A percentile compares a stretch with the other conserved stretches of the same genome.
phyloP scores from a whole-genome alignment of 2,113 vertebrate species.

The Sciurus niger region DNA sequence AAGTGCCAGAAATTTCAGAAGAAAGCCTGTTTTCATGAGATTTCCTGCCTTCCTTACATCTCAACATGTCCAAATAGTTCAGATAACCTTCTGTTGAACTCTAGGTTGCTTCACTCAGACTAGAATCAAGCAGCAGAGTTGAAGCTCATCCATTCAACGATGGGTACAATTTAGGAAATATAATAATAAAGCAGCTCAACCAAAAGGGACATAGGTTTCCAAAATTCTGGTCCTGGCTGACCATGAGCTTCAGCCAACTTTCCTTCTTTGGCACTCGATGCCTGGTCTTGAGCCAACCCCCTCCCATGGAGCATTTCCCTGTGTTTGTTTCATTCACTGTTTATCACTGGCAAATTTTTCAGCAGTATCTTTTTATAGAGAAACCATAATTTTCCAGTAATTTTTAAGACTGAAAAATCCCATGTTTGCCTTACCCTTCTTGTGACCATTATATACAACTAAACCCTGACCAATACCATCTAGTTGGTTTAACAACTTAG shows the following conservation, averaged over 20 bases:
- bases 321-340: neutral
- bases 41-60: slow-evolving; percentile 82
- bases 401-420: slow-evolving; percentile 23
- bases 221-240: neutral
- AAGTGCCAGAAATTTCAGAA: slow-evolving; percentile 83
- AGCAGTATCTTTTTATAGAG: neutral
- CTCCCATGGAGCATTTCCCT: neutral
- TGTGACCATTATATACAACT: neutral
- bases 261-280: neutral
- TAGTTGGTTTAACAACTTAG: neutral
- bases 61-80: slow-evolving; percentile 72
- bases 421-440: neutral
- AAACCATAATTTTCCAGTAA: neutral
- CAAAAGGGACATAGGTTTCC: neutral
- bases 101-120: slow-evolving; percentile 21
- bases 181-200: neutral
- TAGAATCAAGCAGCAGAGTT: slow-evolving; percentile 19
- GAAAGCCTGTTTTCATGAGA: slow-evolving; percentile 82
- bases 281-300: neutral
- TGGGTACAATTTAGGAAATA: slow-evolving; percentile 1
- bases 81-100: slow-evolving; percentile 80
- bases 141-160: neutral
- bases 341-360: neutral
- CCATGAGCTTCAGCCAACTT: neutral
- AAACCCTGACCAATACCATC: neutral